Evolutionary conservation across 2,888 invertebrate species (phyloP), one percentile per base, ranked within the genome.

Genomic region (Coecobrya sp.): DNA sequence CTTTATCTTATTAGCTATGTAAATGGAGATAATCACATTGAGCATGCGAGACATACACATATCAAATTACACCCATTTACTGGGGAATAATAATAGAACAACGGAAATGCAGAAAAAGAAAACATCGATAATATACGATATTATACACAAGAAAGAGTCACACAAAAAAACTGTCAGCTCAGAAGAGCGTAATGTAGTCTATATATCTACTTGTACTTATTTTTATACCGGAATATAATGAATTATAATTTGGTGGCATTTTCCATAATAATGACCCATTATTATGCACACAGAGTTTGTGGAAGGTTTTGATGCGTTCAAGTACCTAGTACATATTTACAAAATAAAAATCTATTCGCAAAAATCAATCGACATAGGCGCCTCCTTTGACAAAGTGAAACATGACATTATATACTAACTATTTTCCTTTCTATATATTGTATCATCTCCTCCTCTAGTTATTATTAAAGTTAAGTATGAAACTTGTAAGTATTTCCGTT

Each of bases 11-110:
- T 81, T 76, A 76, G 49, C 76, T 49, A 76, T 81, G 59, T 81
- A 81, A 81, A 81, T 81, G 59, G 81, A 55, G 68, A 70, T 89
- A 82, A 89, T 89, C 89, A 89, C 89, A 89, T 89, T 89, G 89
- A 82, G 89, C 89, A 89, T 82, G 89, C 82, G 65, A 88, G 49
- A 81, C 52, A 81, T 81, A 76, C 19, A 76, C 76, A 76, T 45
- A 84, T 59, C 22, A 62, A 65, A 84, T 65, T 81, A 55, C 81
- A 55, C 59, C 81, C 55, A 36, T 36, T 4, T 36, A 36, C 36
- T 7, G 7, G 36, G 3, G 10, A 55, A 8, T 13, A 16, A 76
- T 27, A 79, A 16, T 52, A 52, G 1, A 52, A 27, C 16, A 79
- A n/a, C 10, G 27, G 1, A 52, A 52, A 25, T 42, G 25, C 25